Base-by-base conservation (phyloP, 2,797 vertebrate genomes). In the Macrochelys suwanniensis region DNA sequence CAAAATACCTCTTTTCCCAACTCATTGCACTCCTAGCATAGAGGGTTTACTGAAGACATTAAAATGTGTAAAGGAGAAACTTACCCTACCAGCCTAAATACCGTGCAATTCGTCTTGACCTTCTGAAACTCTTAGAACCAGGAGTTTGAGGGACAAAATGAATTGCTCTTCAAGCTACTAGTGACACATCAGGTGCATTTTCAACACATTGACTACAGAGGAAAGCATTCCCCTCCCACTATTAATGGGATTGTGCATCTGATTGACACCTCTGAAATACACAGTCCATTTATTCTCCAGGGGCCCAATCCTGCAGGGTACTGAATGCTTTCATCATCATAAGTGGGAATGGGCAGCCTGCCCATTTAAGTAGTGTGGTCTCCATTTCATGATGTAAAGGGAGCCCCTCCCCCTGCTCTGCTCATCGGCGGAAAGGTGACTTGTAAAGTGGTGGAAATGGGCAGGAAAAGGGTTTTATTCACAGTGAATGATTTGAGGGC, bases 371-470 rank as follows among this genome's bases (percentile, higher is more conserved):
- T 19, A 37, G 33, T 10, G 17, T 3, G 7, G 16, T n/a, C 33
- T 2, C 13, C 33, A 74, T 31, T 68, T 15, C 5, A 15, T 61
- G 79, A 31, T 9, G 6, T 11, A 71, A 33, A 71, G 56, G 31
- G 71, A 77, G 54, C 57, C 23, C 1, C 86, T 42, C 45, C 26
- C 4, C 45, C n/a, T 68, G 21, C 13, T 23, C 57, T n/a, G 54
- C 31, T 49, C 15, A 3, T 2, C 0, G 0, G 19, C 25, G 7
- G 6, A 68, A 65, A 21, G 61, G 16, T 65, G 88, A 81, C 15
- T 56, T 71, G 2, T 0, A 8, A 1, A 0, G 0, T 11, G 42
- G 5, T 45, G 33, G 78, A 51, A 57, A 4, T 37, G 11, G 33
- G 26, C 50, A 65, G 82, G 87, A 28, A 21, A 50, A 90, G 6